Base-by-base conservation (phyloP, 2,113 vertebrate genomes). In the Uria lomvia region DNA sequence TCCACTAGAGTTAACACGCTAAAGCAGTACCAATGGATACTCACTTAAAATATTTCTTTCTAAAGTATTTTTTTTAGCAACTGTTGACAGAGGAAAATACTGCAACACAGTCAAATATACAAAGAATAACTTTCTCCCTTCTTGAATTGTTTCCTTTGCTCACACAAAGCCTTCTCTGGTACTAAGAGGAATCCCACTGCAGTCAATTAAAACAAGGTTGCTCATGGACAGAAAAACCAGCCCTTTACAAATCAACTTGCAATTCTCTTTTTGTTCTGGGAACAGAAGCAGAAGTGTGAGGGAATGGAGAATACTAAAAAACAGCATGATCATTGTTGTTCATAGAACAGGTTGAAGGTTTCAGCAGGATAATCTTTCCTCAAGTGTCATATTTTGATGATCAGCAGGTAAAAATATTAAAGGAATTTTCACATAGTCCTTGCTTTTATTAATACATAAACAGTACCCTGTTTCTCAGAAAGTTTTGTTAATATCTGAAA, bases 181-280 rank as follows among this genome's bases (percentile, higher is more conserved):
- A 50, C 62, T 40, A 66, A 75, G 71, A 85, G 70, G 79, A 93
- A 74, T 92, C 96, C 92, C 82, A 92, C 40, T 5, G 88, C 88
- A 92, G 60, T 65, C 83, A 94, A 95, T 94, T 95, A 95, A 95
- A 88, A 92, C 66, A 56, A 12, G 14, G 67, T 59, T 92, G 85
- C 58, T 45, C 24, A 11, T 3, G 38, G 50, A n/a, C n/a, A 71
- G 29, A 45, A 76, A 85, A 78, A 18, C 0, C 65, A 88, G 40
- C 45, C 53, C 47, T 83, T 71, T 55, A 63, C 55, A 55, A 66
- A 86, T 52, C 88, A 73, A 40, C 78, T 43, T 32, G 24, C n/a
- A 40, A n/a, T 80, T 92, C 92, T 24, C 74, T 55, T 96, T 93
- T 56, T 88, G 29, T 73, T 86, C 86, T n/a, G 10, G 8, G 30